phyloP scores from a whole-genome alignment of 2,888 invertebrate genomes.

The Scrobipalpa atriplicella region DNA sequence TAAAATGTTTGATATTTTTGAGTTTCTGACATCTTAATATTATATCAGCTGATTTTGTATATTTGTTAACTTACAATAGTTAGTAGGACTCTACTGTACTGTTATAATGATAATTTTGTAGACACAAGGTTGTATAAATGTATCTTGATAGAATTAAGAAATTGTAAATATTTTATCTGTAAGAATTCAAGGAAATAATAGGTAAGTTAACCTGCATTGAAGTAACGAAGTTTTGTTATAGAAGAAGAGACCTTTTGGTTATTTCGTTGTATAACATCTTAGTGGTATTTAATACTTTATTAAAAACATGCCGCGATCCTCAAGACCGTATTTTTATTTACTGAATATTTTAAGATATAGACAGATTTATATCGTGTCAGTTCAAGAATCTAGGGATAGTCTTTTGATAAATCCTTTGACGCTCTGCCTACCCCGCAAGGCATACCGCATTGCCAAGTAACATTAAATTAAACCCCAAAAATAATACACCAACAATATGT shows the following conservation, averaged over 20 bases:
- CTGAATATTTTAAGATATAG: not conserved
- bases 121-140: conserved; percentile 16
- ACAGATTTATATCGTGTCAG: no score
- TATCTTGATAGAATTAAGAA: conserved; percentile 1
- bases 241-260: not conserved
- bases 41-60: not conserved
- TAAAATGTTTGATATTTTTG: not conserved
- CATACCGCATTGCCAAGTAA: no score
- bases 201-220: not conserved
- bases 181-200: not conserved
- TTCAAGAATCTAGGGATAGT: no score
- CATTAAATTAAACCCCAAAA: not conserved
- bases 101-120: not conserved
- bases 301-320: not conserved
- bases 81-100: not conserved
- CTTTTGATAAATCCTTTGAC: no score
- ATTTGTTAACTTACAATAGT: not conserved
- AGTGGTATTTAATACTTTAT: conserved; percentile 24
- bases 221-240: conserved; percentile 16
- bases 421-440: no score
- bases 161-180: conserved; percentile 8
- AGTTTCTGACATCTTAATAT: conserved; percentile 10
- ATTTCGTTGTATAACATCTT: not conserved
- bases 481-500: conserved; percentile 43
- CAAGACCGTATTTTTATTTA: conserved; percentile 7